Base-by-base conservation (phyloP, 35 echinoderm and acorn worm genomes). In the Anneissia japonica region DNA sequence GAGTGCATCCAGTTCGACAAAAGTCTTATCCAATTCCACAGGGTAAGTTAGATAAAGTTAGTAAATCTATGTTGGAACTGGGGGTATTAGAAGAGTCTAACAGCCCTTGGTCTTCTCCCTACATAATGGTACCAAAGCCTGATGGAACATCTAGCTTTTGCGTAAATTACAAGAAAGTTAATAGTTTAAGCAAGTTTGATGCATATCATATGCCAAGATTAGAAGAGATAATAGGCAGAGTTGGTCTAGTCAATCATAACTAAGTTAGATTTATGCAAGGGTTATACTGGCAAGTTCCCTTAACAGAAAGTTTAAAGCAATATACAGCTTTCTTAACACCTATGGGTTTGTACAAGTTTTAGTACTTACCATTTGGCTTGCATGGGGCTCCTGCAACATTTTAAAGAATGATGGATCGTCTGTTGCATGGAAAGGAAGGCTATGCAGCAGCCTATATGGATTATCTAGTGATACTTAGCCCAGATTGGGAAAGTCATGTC, bases 401-500 rank as follows among this genome's bases (percentile, higher is more conserved):
- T 56, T 32, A 51, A 7, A 82, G 46, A n/a, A 35, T 35, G 36
- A 81, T 81, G 40, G 35, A 37, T 46, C 87, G 34, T 82, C 81
- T 38, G 34, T 45, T 84, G 26, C n/a, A 31, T 31, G 51, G 38
- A 2, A 38, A 46, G 11, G 10, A 12, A 74, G 33, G 31, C 13
- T 84, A 40, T 84, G 81, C 43, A 14, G 38, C 31, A 32, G 80
- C 81, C 36, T 90, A 90, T 43, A 90, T 90, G 39, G 82, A 90
- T 80, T 82, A 90, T 37, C 30, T 90, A 9, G 23, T 30, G 1
- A 79, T 85, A 32, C 79, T 29, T 72, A 46, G 37, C 29, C 32
- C 82, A 30, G 46, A 64, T 19, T 90, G 88, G 88, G 73, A 78
- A 82, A 78, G 81, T 13, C 87, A 89, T 41, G 13, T 91, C 30